These are phyloP conservation scores for Fregetta grallaria DNA, from an alignment of 2,113 vertebrate species.

Conservation along the genomic window DNA sequence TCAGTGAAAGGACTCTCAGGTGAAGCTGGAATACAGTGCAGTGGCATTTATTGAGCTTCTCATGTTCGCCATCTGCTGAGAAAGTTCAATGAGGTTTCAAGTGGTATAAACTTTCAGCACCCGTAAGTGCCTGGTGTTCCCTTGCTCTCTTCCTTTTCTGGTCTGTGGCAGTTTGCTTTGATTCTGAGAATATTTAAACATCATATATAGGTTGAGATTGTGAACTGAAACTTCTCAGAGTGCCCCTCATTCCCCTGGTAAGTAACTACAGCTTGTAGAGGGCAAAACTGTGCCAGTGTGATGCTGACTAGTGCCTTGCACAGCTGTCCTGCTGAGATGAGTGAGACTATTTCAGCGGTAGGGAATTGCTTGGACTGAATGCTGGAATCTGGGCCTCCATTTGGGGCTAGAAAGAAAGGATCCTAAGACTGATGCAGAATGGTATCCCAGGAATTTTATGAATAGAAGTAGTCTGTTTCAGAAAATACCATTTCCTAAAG, in stretches of 20 bases:
- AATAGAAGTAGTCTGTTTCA: background rate
- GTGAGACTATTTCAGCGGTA: fast-evolving
- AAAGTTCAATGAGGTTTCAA: background rate
- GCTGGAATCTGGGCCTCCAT: background rate
- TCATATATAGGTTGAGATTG: background rate
- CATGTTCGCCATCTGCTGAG: background rate
- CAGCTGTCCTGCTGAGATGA: background rate
- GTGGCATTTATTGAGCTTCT: background rate
- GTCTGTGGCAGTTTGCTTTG: background rate
- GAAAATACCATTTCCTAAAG: background rate
- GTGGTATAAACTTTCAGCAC: background rate
- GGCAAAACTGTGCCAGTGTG: background rate
- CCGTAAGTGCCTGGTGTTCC: background rate
- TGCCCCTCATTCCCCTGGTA: background rate
- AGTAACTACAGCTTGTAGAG: background rate
- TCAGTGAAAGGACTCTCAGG: background rate
- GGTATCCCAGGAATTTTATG: background rate
- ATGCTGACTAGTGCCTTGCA: fast-evolving
- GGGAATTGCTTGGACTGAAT: background rate
- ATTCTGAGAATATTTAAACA: background rate
- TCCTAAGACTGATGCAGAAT: background rate
- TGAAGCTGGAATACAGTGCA: background rate
- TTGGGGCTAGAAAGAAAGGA: background rate
- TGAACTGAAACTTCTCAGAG: background rate
- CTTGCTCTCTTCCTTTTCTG: background rate